These are phyloP conservation scores for Acanthopagrus latus DNA, from an alignment of 2,797 vertebrate species.

Conservation along the genomic window DNA sequence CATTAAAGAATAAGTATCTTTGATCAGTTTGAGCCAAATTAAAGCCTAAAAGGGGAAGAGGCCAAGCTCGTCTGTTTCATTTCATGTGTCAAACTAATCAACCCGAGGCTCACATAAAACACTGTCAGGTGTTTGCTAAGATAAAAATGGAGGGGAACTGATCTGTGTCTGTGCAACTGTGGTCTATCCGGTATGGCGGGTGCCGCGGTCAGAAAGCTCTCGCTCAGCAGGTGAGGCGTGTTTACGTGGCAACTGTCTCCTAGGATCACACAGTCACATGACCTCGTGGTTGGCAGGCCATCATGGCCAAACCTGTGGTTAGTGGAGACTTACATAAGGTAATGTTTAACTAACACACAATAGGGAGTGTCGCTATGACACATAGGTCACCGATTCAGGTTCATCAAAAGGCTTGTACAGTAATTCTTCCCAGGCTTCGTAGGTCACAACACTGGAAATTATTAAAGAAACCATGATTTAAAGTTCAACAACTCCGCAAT, in stretches of 20 bases:
- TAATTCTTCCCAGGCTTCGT: conserved; percentile 53
- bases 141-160: conserved; percentile 63
- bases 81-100: conserved; percentile 62
- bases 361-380: conserved; percentile 81
- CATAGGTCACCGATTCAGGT: conserved; percentile 63
- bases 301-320: conserved; percentile 59
- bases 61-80: conserved; percentile 27
- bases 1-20: conserved; percentile 23
- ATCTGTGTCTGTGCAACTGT: conserved; percentile 52
- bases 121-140: conserved; percentile 53
- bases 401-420: conserved; percentile 57
- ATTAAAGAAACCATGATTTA: conserved; percentile 31
- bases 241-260: conserved; percentile 80
- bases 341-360: conserved; percentile 85
- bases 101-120: conserved; percentile 29
- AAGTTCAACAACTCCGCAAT: conserved; percentile 20
- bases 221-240: conserved; percentile 73
- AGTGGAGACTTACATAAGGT: conserved; percentile 73
- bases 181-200: conserved; percentile 60
- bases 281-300: conserved; percentile 67
- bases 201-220: conserved; percentile 54
- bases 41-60: conserved; percentile 44
- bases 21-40: conserved; percentile 22
- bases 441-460: conserved; percentile 49
- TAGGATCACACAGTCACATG: conserved; percentile 72